phyloP scores from a whole-genome alignment of 1,140 invertebrate species.

The Holotrichia oblita region DNA sequence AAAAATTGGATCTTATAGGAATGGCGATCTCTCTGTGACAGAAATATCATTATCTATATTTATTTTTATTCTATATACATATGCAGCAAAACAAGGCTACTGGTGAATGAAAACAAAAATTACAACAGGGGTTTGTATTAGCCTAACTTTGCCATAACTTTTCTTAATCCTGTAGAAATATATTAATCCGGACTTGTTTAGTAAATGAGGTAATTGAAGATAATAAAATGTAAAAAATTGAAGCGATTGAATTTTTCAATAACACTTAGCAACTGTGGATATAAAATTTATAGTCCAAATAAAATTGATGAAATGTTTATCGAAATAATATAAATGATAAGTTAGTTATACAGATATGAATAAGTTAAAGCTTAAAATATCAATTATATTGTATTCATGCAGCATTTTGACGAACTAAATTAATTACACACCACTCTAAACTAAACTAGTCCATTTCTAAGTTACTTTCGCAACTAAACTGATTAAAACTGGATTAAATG shows the following conservation, averaged over 20 bases:
- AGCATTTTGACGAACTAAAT: background rate
- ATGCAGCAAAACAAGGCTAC: background rate
- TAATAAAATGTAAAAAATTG: background rate
- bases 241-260: too few relatives aligned
- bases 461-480: constrained; percentile 11
- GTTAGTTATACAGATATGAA: background rate
- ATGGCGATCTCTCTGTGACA: constrained; percentile 15
- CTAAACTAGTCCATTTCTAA: constrained; percentile 31
- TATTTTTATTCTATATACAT: constrained; percentile 11
- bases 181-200: constrained; percentile 16
- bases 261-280: too few relatives aligned
- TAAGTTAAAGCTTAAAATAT: background rate
- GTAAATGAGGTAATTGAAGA: constrained; percentile 8
- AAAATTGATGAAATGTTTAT: background rate
- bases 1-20: constrained; percentile 35
- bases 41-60: constrained; percentile 16
- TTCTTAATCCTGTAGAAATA: constrained; percentile 20
- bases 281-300: background rate
- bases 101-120: background rate
- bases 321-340: too few relatives aligned
- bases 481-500: constrained; percentile 38
- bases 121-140: constrained; percentile 17
- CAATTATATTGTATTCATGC: background rate
- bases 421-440: constrained; percentile 18
- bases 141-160: constrained; percentile 29